Conservation (phyloP, 2,113 vertebrate species). For the Alectura lathami region DNA sequence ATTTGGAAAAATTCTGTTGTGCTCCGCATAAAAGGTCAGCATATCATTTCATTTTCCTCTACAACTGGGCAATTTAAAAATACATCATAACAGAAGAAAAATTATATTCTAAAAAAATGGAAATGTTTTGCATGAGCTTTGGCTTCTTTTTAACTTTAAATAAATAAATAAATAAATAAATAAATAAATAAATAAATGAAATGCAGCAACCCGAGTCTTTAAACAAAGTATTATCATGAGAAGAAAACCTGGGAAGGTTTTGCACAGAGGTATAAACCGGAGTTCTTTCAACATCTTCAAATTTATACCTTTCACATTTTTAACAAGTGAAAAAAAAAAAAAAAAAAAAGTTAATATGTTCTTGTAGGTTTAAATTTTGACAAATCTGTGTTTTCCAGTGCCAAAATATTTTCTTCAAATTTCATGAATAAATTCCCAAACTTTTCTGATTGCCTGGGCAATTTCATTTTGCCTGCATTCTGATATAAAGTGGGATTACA, state of each 20-base stretch:
- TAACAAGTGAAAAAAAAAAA: not conserved
- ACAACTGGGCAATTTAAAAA: not conserved
- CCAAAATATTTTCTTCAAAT: not conserved
- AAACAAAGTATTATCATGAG: not conserved
- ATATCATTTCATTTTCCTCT: not conserved
- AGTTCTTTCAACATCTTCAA: not conserved
- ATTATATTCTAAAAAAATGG: not conserved
- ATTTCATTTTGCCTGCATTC: not conserved
- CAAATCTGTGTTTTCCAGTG: not conserved
- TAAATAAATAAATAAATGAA: not conserved
- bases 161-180: not conserved
- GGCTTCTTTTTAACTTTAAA: not conserved
- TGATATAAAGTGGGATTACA: not conserved
- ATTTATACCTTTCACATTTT: not conserved
- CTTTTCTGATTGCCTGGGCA: not conserved
- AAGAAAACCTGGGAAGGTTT: not conserved
- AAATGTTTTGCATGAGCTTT: not conserved
- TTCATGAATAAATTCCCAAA: not conserved
- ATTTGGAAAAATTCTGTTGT: not conserved
- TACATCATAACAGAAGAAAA: not conserved
- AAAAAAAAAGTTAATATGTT: not conserved
- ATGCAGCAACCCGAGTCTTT: not conserved
- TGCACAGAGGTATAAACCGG: not conserved
- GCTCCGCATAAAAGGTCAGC: not conserved
- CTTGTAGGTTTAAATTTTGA: not conserved